Evolutionary conservation across 1,140 invertebrate species (phyloP).

Genomic region (Heliconius eleuchia): DNA sequence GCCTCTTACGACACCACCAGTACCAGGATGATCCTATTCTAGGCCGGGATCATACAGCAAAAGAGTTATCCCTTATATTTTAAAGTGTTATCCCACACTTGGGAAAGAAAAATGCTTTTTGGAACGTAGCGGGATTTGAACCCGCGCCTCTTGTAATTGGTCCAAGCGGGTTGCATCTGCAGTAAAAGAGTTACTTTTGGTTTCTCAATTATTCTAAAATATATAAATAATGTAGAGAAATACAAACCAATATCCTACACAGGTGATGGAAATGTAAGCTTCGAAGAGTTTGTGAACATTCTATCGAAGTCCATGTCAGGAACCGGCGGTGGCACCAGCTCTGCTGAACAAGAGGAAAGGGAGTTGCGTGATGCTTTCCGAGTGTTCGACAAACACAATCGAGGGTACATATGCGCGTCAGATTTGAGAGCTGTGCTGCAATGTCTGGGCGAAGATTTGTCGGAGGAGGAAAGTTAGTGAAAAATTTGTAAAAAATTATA

Average conservation of each 20-base stretch:
- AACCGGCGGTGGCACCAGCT: constrained; percentile 82
- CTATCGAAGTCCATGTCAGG: constrained; percentile 90
- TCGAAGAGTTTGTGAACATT: constrained; percentile 96
- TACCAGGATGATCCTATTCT: too few species aligned
- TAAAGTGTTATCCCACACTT: too few species aligned
- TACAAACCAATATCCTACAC: neutral
- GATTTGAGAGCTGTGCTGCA: constrained; percentile 91
- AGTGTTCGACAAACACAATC: constrained; percentile 93
- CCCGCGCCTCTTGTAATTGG: too few species aligned
- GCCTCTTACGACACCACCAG: too few species aligned
- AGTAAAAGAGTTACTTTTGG: too few species aligned
- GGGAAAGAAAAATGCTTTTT: too few species aligned
- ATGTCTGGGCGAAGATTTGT: constrained; percentile 91
- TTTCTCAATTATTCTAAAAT: too few species aligned
- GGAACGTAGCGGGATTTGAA: too few species aligned
- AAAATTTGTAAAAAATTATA: neutral
- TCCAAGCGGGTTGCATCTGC: too few species aligned
- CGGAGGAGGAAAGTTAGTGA: constrained; percentile 91
- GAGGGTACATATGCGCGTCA: constrained; percentile 92
- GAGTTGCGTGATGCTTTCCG: constrained; percentile 94
- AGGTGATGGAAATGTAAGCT: constrained; percentile 95
- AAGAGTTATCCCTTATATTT: too few species aligned
- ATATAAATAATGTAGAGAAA: too few species aligned
- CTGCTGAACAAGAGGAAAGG: constrained; percentile 89
- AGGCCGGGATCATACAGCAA: too few species aligned